Conservation (phyloP, 2,888 invertebrate species). For the Stegana nigrithorax region DNA sequence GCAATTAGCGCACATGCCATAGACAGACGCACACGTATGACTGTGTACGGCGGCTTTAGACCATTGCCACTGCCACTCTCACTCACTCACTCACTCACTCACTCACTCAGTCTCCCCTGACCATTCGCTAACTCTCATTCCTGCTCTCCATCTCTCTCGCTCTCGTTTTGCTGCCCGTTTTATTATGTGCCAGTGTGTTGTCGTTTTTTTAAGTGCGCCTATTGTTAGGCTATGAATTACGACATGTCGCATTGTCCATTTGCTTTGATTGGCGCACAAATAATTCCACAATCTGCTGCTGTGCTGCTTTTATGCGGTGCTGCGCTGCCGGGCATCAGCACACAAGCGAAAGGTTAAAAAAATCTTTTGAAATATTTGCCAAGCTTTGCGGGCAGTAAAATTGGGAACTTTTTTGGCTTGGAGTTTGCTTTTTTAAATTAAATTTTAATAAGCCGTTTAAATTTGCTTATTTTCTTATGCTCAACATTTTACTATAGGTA, state of each 20-base stretch:
- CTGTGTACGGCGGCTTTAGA: too few relatives aligned
- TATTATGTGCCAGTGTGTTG: too few relatives aligned
- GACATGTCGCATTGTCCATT: neutral
- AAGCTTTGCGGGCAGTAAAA: neutral
- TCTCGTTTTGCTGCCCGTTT: neutral
- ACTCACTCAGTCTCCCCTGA: constrained; percentile 1
- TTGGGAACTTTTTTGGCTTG: neutral
- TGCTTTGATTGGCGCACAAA: constrained; percentile 13
- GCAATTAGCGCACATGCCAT: constrained; percentile 46
- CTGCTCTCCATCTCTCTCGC: too few relatives aligned
- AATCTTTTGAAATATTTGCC: too few relatives aligned
- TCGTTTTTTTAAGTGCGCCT: constrained; percentile 28
- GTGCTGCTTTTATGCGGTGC: neutral
- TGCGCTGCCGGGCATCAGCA: neutral
- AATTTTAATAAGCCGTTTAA: too few relatives aligned
- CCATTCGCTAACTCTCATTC: too few relatives aligned
- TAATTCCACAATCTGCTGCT: neutral
- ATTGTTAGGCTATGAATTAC: constrained; percentile 44
- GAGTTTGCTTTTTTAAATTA: neutral
- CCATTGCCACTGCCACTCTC: too few relatives aligned
- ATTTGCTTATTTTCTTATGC: too few relatives aligned
- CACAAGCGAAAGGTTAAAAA: too few relatives aligned
- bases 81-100: neutral
- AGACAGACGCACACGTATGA: too few relatives aligned
- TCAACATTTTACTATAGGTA: too few relatives aligned